A percentile compares a stretch with the other conserved stretches of the same genome.
Evolutionary conservation across 2,888 invertebrate species (phyloP).

Genomic region (Oithona nana): DNA sequence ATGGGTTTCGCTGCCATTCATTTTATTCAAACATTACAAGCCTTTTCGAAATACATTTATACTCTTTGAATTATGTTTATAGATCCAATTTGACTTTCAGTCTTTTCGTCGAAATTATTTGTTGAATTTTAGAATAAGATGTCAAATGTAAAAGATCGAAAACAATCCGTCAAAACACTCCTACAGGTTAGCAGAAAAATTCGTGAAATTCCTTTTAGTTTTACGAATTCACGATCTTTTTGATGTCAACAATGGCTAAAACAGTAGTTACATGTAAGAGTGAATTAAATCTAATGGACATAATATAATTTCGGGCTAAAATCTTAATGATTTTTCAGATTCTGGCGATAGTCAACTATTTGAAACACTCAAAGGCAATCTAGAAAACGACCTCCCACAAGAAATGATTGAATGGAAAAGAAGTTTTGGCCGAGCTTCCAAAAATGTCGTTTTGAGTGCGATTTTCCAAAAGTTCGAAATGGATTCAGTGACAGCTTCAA

Average conservation of each 20-base stretch:
- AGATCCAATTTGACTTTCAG: too few species aligned
- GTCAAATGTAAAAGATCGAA: not conserved
- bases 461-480: constrained; percentile 29
- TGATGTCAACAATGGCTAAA: not conserved
- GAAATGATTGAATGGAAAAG: constrained; percentile 82
- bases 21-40: too few species aligned
- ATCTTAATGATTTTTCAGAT: not conserved
- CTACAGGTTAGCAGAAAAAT: not conserved
- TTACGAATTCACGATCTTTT: too few species aligned
- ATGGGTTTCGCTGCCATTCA: too few species aligned
- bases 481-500: not conserved
- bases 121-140: too few species aligned
- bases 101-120: too few species aligned
- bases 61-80: too few species aligned
- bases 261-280: not conserved
- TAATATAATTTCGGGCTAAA: not conserved
- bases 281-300: not conserved
- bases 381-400: constrained; percentile 31
- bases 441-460: constrained; percentile 25
- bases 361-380: not conserved
- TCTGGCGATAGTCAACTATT: not conserved
- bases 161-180: not conserved
- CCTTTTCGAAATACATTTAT: too few species aligned
- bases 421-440: constrained; percentile 60
- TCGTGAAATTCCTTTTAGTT: too few species aligned